Evolutionary conservation across 2,113 vertebrate genomes (phyloP).

Genomic region (Bostrychus sinensis): DNA sequence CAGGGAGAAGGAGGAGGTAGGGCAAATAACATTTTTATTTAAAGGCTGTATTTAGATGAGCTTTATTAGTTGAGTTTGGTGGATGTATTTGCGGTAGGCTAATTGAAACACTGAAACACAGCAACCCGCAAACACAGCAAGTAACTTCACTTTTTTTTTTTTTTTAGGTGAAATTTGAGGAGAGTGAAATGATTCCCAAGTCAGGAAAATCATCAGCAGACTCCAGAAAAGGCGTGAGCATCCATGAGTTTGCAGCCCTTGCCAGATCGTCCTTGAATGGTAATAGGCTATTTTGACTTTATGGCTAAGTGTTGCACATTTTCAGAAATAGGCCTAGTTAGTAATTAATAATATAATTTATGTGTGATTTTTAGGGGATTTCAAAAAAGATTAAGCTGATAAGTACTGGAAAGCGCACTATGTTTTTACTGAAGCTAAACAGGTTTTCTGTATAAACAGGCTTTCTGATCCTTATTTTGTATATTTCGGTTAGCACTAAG

Average conservation of each 20-base stretch:
- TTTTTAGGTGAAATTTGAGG: constrained; percentile 91
- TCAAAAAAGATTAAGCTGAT: too few species aligned
- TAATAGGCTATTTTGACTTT: constrained; percentile 54
- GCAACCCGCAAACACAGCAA: neutral
- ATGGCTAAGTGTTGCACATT: too few species aligned
- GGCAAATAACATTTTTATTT: neutral
- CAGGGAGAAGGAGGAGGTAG: constrained; percentile 49
- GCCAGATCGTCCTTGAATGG: constrained; percentile 96
- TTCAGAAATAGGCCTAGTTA: too few species aligned
- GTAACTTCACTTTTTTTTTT: constrained; percentile 1
- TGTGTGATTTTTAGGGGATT: neutral
- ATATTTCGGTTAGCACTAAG: too few species aligned
- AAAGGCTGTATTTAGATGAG: neutral
- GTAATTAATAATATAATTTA: neutral
- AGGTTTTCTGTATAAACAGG: too few species aligned
- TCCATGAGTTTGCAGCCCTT: constrained; percentile 95
- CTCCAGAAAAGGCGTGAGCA: constrained; percentile 89
- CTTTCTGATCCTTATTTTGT: too few species aligned
- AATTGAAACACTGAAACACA: neutral
- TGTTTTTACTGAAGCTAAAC: too few species aligned
- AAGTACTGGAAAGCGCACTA: too few species aligned
- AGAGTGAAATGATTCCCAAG: constrained; percentile 97
- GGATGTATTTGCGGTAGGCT: neutral
- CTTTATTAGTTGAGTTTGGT: neutral
- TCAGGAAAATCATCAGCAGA: constrained; percentile 80